Evolutionary conservation across 1,140 invertebrate genomes (phyloP), one percentile per base, ranked within the genome.

Genomic region (Leucophenga varia): DNA sequence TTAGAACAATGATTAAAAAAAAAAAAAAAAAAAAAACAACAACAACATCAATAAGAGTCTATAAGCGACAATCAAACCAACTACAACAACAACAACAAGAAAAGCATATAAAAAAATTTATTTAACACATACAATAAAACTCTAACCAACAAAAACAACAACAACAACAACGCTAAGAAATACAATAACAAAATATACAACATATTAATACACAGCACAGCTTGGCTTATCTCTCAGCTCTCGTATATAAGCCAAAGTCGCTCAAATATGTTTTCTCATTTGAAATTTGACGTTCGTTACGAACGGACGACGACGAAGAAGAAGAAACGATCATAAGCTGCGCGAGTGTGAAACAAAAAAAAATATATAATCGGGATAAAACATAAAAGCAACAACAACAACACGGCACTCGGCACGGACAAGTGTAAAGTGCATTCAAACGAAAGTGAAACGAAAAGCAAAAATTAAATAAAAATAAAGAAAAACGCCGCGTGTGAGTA

Each of bases 171-270:
- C 43, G 37, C 43, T 5, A 16, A 16, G 16, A 12, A 35, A 35
- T 14, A 30, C 34, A 35, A 35, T 6, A 14, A 35, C 16, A 16
- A 35, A 14, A 35, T 30, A 30, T 30, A 30, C n/a, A n/a, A n/a
- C n/a, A n/a, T n/a, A n/a, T n/a, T n/a, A n/a, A n/a, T n/a, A n/a
- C n/a, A n/a, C n/a, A n/a, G n/a, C n/a, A n/a, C n/a, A 52, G 25
- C 16, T 31, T 30, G 47, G 68, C 69, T 72, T 72, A 72, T 72
- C 69, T 69, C 53, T 52, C 5, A 6, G 5, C 5, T 10, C 10
- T 63, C 61, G 58, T 70, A 72, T 72, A 72, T 72, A 72, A 72
- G 64, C 69, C 60, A 61, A 72, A 72, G 59, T 48, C 69, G 32
- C 39, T 55, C 52, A 59, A 68, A 67, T 45, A 69, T 59, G 55